Conservation (phyloP, 2,113 vertebrate genomes). For the Aspiorhynchus laticeps region DNA sequence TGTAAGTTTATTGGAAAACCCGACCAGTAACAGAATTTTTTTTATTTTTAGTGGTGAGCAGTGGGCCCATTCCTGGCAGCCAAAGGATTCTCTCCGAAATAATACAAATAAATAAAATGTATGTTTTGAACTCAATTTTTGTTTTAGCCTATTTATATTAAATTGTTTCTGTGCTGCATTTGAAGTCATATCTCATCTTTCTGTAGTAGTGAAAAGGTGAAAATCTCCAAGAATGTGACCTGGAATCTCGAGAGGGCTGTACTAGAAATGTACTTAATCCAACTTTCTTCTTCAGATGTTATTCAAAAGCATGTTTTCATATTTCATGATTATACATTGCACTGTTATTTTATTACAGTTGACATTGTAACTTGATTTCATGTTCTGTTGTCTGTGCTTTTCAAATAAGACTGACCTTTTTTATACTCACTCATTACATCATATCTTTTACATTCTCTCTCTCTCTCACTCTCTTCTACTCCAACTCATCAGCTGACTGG, state of each 20-base stretch:
- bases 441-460: no score
- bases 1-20: background rate
- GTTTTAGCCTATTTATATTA: background rate
- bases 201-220: background rate
- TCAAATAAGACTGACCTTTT: no score
- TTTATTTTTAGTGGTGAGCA: constrained; percentile 6
- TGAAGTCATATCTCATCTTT: background rate
- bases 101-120: background rate
- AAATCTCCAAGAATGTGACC: no score
- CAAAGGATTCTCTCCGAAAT: background rate
- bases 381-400: background rate
- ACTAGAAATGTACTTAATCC: no score
- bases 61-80: background rate
- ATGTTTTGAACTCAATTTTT: background rate
- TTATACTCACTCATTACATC: no score
- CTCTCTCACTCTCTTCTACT: no score
- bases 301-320: background rate
- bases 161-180: background rate
- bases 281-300: background rate
- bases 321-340: background rate
- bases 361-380: background rate
- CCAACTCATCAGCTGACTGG: no score
- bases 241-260: no score
- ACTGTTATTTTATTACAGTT: background rate
- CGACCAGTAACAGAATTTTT: no score